phyloP scores from a whole-genome alignment of 2,888 invertebrate genomes.

The Cephus sareptanus region DNA sequence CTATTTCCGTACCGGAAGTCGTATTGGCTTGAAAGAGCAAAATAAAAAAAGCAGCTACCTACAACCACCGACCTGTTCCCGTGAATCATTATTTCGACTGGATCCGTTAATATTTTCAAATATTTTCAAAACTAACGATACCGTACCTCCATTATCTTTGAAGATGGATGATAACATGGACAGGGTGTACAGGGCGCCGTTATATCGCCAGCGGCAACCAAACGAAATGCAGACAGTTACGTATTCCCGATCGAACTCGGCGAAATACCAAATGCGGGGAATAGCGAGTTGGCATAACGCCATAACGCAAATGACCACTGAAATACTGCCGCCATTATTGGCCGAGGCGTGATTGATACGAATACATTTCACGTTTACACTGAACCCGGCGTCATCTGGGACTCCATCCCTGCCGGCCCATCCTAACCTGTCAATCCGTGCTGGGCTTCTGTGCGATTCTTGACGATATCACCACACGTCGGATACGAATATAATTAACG shows the following conservation, averaged over 20 bases:
- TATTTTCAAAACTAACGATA: neutral
- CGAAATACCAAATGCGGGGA: neutral
- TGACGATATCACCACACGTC: neutral
- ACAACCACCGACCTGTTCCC: neutral
- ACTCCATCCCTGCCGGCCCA: conserved; percentile 6
- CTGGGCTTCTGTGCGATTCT: neutral
- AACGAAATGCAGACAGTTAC: neutral
- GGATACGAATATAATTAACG: neutral
- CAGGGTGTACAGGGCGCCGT: neutral
- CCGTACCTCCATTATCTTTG: neutral
- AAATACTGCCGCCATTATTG: conserved; percentile 18
- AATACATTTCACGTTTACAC: conserved; percentile 13
- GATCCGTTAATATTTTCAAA: neutral
- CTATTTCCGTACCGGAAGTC: neutral
- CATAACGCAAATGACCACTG: conserved; percentile 19
- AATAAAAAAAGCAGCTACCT: neutral
- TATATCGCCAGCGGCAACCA: neutral
- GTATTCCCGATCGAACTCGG: neutral
- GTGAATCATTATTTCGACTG: neutral
- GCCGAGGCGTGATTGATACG: conserved; percentile 21
- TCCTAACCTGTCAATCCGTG: neutral
- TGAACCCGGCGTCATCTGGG: conserved; percentile 12
- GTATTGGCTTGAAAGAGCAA: neutral
- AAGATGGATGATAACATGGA: neutral
- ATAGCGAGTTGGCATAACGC: conserved; percentile 14